A percentile compares a stretch with the other conserved stretches of the same genome.
Evolutionary conservation across 2,113 vertebrate genomes (phyloP).

Genomic region (Lasiurus borealis): DNA sequence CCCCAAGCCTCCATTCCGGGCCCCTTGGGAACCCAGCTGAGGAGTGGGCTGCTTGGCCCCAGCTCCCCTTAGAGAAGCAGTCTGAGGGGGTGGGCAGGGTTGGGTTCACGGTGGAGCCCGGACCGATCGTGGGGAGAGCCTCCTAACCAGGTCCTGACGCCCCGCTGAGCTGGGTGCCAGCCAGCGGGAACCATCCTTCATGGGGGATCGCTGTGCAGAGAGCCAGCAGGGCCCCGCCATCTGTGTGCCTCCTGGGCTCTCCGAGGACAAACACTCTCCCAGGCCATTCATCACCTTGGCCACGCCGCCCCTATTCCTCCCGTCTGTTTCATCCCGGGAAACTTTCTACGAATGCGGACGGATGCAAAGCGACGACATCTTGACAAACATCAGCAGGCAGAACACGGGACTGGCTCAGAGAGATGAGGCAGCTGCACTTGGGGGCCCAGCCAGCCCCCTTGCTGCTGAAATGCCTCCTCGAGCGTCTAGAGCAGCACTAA

Average conservation of each 20-base stretch:
- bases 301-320: too few relatives aligned
- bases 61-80: neutral
- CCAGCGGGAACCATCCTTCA: accelerated
- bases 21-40: neutral
- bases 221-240: neutral
- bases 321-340: constrained; percentile 1
- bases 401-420: neutral
- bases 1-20: neutral
- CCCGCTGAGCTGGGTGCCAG: accelerated
- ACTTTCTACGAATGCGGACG: neutral
- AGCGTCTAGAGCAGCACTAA: neutral
- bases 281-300: neutral
- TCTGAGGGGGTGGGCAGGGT: neutral
- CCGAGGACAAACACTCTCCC: neutral
- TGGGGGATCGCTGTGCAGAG: neutral
- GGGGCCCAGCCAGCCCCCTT: accelerated
- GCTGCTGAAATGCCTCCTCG: neutral
- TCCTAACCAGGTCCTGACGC: accelerated
- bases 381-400: neutral
- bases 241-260: neutral
- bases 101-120: accelerated
- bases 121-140: neutral
- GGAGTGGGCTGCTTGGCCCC: neutral
- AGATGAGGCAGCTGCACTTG: neutral
- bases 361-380: neutral